Evolutionary conservation across 2,888 invertebrate species (phyloP).

Genomic region (Beris chalybata): DNA sequence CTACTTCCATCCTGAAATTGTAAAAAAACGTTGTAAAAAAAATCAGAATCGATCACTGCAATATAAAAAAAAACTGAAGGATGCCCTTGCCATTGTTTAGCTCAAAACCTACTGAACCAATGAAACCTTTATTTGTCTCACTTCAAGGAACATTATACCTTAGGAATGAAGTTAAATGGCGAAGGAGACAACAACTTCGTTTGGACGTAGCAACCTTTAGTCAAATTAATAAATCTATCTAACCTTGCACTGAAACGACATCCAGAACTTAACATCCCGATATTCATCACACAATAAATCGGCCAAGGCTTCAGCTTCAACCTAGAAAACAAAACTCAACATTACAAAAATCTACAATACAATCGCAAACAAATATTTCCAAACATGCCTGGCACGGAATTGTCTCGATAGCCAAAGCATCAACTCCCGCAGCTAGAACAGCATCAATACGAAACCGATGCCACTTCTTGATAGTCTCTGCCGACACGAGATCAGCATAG

Average conservation of each 20-base stretch:
- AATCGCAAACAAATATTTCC: not conserved
- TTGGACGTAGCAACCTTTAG: no score
- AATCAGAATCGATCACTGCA: not conserved
- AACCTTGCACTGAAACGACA: slow-evolving; percentile 87
- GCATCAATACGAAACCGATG: slow-evolving; percentile 81
- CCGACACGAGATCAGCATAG: slow-evolving; percentile 69
- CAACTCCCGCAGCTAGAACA: slow-evolving; percentile 77
- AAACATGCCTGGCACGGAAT: slow-evolving; percentile 73
- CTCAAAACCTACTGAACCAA: no score
- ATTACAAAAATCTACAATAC: not conserved
- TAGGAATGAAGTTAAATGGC: no score
- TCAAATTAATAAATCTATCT: slow-evolving; percentile 5
- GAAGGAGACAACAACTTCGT: no score
- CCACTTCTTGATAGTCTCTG: slow-evolving; percentile 76
- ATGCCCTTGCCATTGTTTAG: no score
- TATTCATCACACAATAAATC: slow-evolving; percentile 74
- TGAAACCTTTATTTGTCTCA: no score
- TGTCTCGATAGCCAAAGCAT: slow-evolving; percentile 87
- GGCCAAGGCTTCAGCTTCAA: slow-evolving; percentile 81
- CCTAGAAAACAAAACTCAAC: slow-evolving; percentile 37
- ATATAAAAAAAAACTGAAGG: no score
- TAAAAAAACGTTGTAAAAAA: not conserved
- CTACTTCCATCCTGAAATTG: slow-evolving; percentile 59
- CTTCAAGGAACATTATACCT: no score
- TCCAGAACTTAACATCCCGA: slow-evolving; percentile 79